A percentile compares a stretch with the other conserved stretches of the same genome.
These are phyloP conservation scores for Mionectes macconnelli DNA, from an alignment of 2,113 vertebrate genomes.

Conservation along the genomic window DNA sequence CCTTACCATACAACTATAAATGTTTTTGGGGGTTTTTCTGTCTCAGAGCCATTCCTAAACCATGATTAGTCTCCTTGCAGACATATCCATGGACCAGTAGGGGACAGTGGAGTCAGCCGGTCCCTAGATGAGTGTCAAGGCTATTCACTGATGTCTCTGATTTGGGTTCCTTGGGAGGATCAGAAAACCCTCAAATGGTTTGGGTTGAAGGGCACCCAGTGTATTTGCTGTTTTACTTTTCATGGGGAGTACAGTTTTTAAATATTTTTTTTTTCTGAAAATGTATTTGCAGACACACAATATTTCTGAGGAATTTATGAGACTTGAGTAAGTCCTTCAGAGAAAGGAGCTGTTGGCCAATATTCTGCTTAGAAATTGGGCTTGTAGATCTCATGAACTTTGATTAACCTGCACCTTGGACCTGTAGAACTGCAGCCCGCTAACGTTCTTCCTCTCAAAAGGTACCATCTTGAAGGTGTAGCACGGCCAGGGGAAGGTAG, in stretches of 20 bases:
- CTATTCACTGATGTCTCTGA: background rate
- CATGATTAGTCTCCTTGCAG: background rate
- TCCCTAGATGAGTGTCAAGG: background rate
- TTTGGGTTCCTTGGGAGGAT: background rate
- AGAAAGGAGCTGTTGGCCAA: background rate
- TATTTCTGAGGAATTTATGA: background rate
- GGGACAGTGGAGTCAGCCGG: background rate
- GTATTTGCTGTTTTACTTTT: background rate
- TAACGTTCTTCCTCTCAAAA: background rate
- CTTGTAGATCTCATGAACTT: background rate
- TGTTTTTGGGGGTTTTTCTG: background rate
- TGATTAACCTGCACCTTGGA: background rate
- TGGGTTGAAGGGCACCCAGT: background rate
- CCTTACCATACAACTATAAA: background rate
- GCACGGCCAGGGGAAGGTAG: background rate
- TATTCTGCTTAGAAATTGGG: background rate
- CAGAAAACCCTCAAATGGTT: background rate
- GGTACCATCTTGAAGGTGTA: background rate
- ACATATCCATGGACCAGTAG: too few relatives aligned
- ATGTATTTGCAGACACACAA: too few relatives aligned
- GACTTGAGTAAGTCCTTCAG: background rate
- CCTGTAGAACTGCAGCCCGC: background rate
- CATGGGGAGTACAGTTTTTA: background rate
- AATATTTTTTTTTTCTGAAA: too few relatives aligned
- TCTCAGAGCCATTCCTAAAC: background rate